These are phyloP conservation scores for Drosophila nigrodunni DNA, from an alignment of 1,140 invertebrate species.

Conservation along the genomic window DNA sequence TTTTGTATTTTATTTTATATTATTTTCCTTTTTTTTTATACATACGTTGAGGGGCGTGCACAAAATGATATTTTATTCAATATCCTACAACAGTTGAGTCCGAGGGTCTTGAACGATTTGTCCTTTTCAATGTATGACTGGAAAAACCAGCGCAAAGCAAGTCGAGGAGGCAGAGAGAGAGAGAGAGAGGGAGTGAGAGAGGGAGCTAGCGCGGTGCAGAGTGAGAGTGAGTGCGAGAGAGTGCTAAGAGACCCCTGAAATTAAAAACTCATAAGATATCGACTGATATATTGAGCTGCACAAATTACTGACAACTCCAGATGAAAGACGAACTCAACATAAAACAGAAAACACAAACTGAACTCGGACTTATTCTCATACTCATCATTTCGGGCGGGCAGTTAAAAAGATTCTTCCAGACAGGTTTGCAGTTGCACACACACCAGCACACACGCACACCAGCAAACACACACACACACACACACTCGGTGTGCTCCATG, in stretches of 20 bases:
- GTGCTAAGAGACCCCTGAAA: slow-evolving; percentile 71
- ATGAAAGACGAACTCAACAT: slow-evolving; percentile 58
- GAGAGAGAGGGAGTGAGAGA: slow-evolving; percentile 3
- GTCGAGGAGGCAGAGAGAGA: slow-evolving; percentile 26
- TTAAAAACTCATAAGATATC: slow-evolving; percentile 85
- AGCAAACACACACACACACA: slow-evolving; percentile 19
- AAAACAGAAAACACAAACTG: neutral
- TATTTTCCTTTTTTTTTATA: slow-evolving; percentile 12
- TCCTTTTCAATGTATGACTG: slow-evolving; percentile 75
- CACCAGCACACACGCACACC: slow-evolving; percentile 18
- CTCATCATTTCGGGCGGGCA: slow-evolving; percentile 18
- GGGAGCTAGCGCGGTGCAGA: slow-evolving; percentile 3
- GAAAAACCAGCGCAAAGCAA: slow-evolving; percentile 78
- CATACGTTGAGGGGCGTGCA: slow-evolving; percentile 68
- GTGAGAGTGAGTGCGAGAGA: neutral
- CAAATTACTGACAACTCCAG: slow-evolving; percentile 84
- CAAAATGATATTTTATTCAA: slow-evolving; percentile 85
- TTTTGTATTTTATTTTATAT: slow-evolving; percentile 22
- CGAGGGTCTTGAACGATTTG: slow-evolving; percentile 70
- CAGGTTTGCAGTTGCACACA: slow-evolving; percentile 63
- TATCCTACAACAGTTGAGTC: slow-evolving; percentile 61
- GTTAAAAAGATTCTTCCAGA: slow-evolving; percentile 67
- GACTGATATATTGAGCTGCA: slow-evolving; percentile 85
- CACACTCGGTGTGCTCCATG: slow-evolving; percentile 28
- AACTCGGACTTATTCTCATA: neutral